phyloP scores from a whole-genome alignment of 2,888 invertebrate genomes.

The Eretmocerus hayati region DNA sequence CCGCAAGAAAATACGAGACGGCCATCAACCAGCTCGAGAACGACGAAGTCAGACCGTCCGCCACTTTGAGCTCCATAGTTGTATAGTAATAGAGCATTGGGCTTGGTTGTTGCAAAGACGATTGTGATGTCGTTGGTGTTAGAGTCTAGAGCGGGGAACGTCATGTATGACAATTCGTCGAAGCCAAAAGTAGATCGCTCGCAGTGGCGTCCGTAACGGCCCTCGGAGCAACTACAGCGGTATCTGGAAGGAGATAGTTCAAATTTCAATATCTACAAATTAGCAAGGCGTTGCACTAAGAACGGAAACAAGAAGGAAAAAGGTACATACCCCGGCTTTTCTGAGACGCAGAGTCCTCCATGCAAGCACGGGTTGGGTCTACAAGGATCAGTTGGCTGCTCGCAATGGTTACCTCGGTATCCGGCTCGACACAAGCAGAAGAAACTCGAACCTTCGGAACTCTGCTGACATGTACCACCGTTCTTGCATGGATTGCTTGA shows the following conservation, averaged over 20 bases:
- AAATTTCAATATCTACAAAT: neutral
- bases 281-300: neutral
- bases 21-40: constrained; percentile 80
- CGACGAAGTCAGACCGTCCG: constrained; percentile 86
- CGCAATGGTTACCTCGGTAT: constrained; percentile 85
- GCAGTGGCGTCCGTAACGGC: constrained; percentile 84
- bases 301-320: neutral
- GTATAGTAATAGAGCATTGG: constrained; percentile 80
- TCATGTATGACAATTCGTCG: constrained; percentile 81
- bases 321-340: constrained; percentile 73
- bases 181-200: constrained; percentile 88
- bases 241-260: constrained; percentile 28
- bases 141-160: constrained; percentile 77
- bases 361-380: constrained; percentile 87
- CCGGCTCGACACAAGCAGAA: constrained; percentile 89
- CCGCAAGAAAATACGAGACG: constrained; percentile 85
- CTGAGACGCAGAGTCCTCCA: constrained; percentile 79
- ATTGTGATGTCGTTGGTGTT: constrained; percentile 87
- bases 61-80: constrained; percentile 84
- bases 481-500: constrained; percentile 81
- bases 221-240: constrained; percentile 68
- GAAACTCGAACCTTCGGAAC: constrained; percentile 79
- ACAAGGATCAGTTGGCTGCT: constrained; percentile 81
- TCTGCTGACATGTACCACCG: constrained; percentile 85
- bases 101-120: constrained; percentile 83